Evolutionary conservation across 2,797 vertebrate species (phyloP), one percentile per base, ranked within the genome.

Genomic region (Anguilla anguilla): DNA sequence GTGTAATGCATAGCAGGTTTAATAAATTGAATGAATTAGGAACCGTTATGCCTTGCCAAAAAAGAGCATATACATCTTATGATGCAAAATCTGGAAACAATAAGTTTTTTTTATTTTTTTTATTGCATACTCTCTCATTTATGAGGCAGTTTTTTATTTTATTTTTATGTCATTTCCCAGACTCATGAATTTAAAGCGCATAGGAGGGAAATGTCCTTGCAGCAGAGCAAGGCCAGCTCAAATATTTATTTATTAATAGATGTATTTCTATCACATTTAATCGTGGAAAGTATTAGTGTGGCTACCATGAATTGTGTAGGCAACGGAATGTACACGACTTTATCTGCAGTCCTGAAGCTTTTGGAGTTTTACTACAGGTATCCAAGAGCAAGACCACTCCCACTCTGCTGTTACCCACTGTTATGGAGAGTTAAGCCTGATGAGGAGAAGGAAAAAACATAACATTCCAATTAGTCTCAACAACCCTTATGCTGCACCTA

Each of bases 11-110:
- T 91, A 93, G 82, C 94, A 96, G 94, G 91, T 95, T 94, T 94
- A 93, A 94, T 93, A 93, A 92, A 95, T 94, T 94, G 92, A 92
- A 94, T 94, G 86, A 92, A 94, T 95, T 94, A 95, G 95, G 95
- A 94, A 95, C 92, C 83, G 84, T 89, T 90, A 89, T 89, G 90
- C 86, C 86, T 89, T 93, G 92, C 93, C 92, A 93, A 91, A 91
- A 84, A 91, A 87, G 91, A 93, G 91, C 93, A 91, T 93, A 89
- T 93, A 95, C 90, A 92, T 93, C 91, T 95, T 95, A 93, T 92
- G 94, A 93, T 93, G 92, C 89, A 91, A 87, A 88, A 77, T 55
- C 57, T 35, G 87, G 84, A 88, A 53, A 22, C 87, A 39, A 28
- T 85, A 35, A 85, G 25, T 67, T 55, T 72, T 51, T 74, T 49